Evolutionary conservation across 2,888 invertebrate species (phyloP).

Genomic region (Selenia dentaria): DNA sequence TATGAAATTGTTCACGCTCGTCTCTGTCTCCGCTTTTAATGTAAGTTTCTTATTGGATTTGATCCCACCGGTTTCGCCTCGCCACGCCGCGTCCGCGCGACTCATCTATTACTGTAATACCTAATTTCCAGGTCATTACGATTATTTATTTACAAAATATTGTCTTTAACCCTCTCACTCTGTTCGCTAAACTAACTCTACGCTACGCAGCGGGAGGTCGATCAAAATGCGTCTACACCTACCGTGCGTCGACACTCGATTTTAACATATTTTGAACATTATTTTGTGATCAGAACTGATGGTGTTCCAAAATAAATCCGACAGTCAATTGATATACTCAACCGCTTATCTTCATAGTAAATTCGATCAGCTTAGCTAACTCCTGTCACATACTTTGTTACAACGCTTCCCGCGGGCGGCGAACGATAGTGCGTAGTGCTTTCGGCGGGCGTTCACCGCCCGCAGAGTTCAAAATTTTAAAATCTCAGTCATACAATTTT

Average conservation of each 20-base stretch:
- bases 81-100: constrained; percentile 56
- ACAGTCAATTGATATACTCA: constrained; percentile 70
- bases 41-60: constrained; percentile 85
- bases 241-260: constrained; percentile 27
- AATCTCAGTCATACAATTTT: constrained; percentile 69
- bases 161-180: constrained; percentile 85
- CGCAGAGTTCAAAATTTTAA: constrained; percentile 56
- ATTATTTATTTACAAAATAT: constrained; percentile 84
- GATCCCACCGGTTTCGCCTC: constrained; percentile 84
- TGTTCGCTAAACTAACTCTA: constrained; percentile 81
- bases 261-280: constrained; percentile 62
- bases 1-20: constrained; percentile 70
- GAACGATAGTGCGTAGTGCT: constrained; percentile 36
- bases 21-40: constrained; percentile 71
- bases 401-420: constrained; percentile 44
- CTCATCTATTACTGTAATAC: constrained; percentile 70
- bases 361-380: constrained; percentile 81
- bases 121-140: constrained; percentile 78
- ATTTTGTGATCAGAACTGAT: constrained; percentile 64
- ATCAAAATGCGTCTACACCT: constrained; percentile 69
- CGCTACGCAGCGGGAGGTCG: constrained; percentile 79
- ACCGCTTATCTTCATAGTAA: constrained; percentile 83
- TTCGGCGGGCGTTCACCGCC: constrained; percentile 47
- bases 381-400: constrained; percentile 42
- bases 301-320: constrained; percentile 65